Evolutionary conservation across 2,113 vertebrate species (phyloP).

Genomic region (Elgaria multicarinata): DNA sequence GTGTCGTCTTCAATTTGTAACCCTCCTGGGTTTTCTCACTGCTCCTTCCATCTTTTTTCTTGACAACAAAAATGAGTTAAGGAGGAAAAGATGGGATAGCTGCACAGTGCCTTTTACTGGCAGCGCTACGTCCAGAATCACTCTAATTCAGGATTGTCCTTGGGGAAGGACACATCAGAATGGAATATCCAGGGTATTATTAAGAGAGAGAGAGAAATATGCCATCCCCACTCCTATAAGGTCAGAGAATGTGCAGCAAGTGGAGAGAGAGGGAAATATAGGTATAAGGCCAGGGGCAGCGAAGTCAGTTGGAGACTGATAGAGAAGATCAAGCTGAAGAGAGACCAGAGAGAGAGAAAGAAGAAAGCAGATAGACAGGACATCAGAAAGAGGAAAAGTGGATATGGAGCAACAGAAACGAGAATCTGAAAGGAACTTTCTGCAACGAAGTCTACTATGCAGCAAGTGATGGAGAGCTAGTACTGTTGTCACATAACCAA

Average conservation of each 20-base stretch:
- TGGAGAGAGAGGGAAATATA: not conserved
- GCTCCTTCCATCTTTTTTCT: too few species aligned
- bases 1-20: too few species aligned
- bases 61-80: too few species aligned
- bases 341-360: not conserved
- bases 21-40: too few species aligned
- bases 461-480: not conserved
- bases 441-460: not conserved
- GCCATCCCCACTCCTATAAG: not conserved
- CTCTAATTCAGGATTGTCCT: not conserved
- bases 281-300: not conserved
- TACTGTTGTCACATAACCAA: not conserved
- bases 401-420: not conserved
- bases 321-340: not conserved
- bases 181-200: not conserved
- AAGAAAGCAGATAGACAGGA: not conserved
- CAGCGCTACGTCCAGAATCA: too few species aligned
- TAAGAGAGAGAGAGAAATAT: not conserved
- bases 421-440: not conserved
- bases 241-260: not conserved
- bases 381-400: not conserved
- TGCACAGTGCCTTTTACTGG: too few species aligned
- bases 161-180: not conserved
- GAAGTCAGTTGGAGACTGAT: not conserved
- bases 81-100: too few species aligned